Evolutionary conservation across 2,888 invertebrate genomes (phyloP), one percentile per base, ranked within the genome.

Genomic region (Ptilodon capucinus): DNA sequence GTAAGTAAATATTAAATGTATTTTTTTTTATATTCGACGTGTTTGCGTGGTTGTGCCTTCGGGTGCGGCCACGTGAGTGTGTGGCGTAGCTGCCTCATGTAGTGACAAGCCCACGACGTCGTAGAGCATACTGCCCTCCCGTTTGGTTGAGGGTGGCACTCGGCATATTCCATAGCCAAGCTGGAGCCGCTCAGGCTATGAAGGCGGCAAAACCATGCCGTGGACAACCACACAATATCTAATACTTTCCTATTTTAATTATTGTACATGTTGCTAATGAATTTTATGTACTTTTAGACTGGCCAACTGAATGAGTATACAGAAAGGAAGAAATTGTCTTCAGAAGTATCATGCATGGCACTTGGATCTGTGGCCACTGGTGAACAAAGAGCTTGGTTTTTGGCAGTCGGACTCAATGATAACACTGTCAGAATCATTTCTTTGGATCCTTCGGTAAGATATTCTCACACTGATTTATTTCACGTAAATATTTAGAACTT

Each of bases 221-320:
- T 86, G 92, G 86, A 94, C 94, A 94, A 73, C 75, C 67, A 14
- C 14, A n/a, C 34, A 42, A 32, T 0, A 9, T 32, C 36, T 40
- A 40, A 8, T 43, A 44, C 13, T 44, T 42, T 35, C 51, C n/a
- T n/a, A n/a, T 19, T 34, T 47, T 14, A n/a, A 30, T 16, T 19
- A 19, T n/a, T 23, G 4, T 19, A 8, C 16, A 23, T 38, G 11
- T 46, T 38, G 48, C 48, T 59, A 46, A 55, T 32, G n/a, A 18
- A 18, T n/a, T 42, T 25, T 54, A 60, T 60, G 91, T 87, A 54
- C 58, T 92, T 92, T 38, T 82, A 98, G 98, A 97, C 98, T 62
- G 99, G 99, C 0, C 98, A 99, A 83, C 90, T 99, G 42, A 99
- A 99, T 86, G 99, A 99, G 82, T 99, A 99, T 81, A 98, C 98